Percentiles rank a stretch among this genome's conserved stretches.
Evolutionary conservation across 2,797 vertebrate species (phyloP).

Genomic region (Babyrousa celebensis): DNA sequence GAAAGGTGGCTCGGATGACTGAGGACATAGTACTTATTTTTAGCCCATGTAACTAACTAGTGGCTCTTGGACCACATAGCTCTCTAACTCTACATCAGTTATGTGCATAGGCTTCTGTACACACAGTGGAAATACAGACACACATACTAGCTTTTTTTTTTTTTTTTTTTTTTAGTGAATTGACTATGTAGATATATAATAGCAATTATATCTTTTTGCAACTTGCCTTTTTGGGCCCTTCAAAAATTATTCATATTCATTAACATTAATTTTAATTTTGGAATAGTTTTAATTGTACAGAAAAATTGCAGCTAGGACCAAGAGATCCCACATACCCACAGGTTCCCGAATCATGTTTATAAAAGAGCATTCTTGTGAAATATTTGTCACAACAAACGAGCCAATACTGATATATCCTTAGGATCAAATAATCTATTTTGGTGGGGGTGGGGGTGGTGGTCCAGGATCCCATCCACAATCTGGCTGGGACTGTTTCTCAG

Average conservation of each 20-base stretch:
- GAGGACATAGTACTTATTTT: neutral
- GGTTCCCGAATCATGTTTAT: neutral
- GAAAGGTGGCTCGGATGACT: neutral
- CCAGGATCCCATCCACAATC: neutral
- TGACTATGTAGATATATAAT: neutral
- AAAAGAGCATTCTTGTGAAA: neutral
- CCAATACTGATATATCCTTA: neutral
- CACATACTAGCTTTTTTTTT: neutral
- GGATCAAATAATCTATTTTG: too few species aligned
- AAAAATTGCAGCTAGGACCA: neutral
- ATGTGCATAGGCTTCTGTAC: neutral
- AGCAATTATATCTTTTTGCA: neutral
- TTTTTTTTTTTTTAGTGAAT: neutral
- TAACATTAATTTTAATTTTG: neutral
- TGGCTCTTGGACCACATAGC: neutral
- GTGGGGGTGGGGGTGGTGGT: too few species aligned
- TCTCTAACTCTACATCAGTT: neutral
- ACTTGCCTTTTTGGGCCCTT: neutral
- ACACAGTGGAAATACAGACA: neutral
- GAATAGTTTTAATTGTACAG: constrained; percentile 4
- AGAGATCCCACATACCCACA: neutral
- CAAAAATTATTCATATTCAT: neutral
- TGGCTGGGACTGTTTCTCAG: neutral
- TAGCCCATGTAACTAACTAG: neutral
- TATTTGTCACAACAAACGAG: neutral